Evolutionary conservation across 2,888 invertebrate genomes (phyloP).

Genomic region (Torymus auratus): DNA sequence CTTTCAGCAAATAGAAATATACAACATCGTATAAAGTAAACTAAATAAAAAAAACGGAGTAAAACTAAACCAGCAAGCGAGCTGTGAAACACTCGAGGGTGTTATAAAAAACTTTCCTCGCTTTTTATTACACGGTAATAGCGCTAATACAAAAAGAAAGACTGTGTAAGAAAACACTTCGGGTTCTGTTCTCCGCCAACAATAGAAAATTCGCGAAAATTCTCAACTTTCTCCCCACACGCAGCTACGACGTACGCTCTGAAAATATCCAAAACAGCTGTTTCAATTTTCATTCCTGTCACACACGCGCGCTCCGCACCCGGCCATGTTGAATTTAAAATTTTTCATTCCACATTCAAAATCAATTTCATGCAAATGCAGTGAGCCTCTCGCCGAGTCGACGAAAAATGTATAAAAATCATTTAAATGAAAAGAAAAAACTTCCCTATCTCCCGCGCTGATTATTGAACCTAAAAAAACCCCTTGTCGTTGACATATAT

Average conservation of each 20-base stretch:
- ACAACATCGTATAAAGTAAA: too few species aligned
- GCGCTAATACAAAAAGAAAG: too few species aligned
- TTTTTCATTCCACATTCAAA: slow-evolving; percentile 40
- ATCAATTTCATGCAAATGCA: slow-evolving; percentile 51
- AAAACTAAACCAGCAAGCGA: too few species aligned
- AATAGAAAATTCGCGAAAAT: background rate
- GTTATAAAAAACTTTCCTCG: too few species aligned
- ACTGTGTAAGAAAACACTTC: too few species aligned
- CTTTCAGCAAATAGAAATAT: too few species aligned
- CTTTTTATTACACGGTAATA: too few species aligned
- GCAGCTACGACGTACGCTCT: background rate
- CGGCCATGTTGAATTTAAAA: slow-evolving; percentile 34
- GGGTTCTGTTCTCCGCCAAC: too few species aligned
- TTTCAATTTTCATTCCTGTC: background rate
- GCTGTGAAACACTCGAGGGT: too few species aligned
- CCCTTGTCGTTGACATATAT: slow-evolving; percentile 2
- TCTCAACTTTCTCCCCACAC: background rate
- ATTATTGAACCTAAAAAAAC: background rate
- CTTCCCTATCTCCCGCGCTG: background rate
- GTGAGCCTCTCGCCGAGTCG: background rate
- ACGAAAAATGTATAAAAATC: slow-evolving; percentile 25
- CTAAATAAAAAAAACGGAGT: too few species aligned
- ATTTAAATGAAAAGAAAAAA: slow-evolving; percentile 1
- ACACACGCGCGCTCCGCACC: background rate
- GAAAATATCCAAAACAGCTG: slow-evolving; percentile 1